Percentiles rank a stretch among this genome's conserved stretches.
Evolutionary conservation across 2,888 invertebrate species (phyloP).

Genomic region (Lucinisca nassula): DNA sequence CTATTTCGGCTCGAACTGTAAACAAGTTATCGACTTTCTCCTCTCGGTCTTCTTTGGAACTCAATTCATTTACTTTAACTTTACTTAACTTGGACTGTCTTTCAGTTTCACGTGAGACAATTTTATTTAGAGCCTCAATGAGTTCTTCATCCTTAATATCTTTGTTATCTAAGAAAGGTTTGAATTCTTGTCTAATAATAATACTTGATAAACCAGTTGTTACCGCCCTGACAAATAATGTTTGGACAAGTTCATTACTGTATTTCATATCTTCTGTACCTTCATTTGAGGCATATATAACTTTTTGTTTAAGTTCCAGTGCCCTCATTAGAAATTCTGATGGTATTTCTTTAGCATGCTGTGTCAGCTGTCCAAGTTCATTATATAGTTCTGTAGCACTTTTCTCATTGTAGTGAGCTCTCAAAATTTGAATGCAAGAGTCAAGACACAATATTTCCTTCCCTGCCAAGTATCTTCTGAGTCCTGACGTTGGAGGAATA

Average conservation of each 20-base stretch:
- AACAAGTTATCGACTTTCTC: not conserved
- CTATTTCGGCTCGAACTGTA: not conserved
- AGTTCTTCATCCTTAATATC: constrained; percentile 11
- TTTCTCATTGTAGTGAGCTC: constrained; percentile 28
- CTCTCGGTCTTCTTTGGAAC: not conserved
- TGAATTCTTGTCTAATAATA: constrained; percentile 20
- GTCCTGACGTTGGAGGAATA: not conserved
- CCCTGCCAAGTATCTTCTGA: not conserved
- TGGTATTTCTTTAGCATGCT: constrained; percentile 22
- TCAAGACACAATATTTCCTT: not conserved
- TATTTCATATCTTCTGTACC: constrained; percentile 11
- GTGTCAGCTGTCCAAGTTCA: constrained; percentile 17
- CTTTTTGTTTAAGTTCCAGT: constrained; percentile 23
- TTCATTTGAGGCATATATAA: constrained; percentile 21
- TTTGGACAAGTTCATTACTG: constrained; percentile 12
- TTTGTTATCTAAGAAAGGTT: constrained; percentile 9
- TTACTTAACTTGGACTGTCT: constrained; percentile 4
- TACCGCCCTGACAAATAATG: constrained; percentile 13
- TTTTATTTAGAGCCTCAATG: not conserved
- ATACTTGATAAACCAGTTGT: constrained; percentile 3
- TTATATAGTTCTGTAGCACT: constrained; percentile 36
- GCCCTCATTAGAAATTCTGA: constrained; percentile 27
- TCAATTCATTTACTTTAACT: constrained; percentile 1
- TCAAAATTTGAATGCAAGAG: not conserved
- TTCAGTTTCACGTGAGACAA: constrained; percentile 21